Conservation (phyloP, 2,888 invertebrate genomes). For the Tortrix viridana region DNA sequence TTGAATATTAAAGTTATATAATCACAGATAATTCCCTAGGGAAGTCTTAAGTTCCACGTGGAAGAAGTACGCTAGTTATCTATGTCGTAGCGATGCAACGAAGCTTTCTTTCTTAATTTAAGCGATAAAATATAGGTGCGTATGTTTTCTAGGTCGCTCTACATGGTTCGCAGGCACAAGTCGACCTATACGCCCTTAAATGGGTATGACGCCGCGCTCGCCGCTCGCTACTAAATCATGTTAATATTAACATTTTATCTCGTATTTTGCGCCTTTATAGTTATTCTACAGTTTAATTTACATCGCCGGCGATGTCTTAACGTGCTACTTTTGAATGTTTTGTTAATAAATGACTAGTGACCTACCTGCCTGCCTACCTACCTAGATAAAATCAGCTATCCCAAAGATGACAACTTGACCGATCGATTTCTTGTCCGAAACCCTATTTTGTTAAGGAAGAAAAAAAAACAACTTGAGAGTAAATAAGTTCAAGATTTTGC, state of each 20-base stretch:
- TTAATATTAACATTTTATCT: slow-evolving; percentile 68
- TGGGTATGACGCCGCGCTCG: slow-evolving; percentile 65
- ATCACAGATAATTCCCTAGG: too few relatives aligned
- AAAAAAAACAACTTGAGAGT: too few relatives aligned
- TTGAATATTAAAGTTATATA: too few relatives aligned
- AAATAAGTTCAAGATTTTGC: not conserved
- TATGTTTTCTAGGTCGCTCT: slow-evolving; percentile 48
- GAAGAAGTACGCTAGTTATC: too few relatives aligned
- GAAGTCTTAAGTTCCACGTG: too few relatives aligned
- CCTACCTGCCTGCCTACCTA: too few relatives aligned
- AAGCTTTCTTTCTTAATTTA: not conserved
- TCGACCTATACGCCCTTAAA: slow-evolving; percentile 69
- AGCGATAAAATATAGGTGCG: slow-evolving; percentile 13
- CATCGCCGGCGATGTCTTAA: not conserved
- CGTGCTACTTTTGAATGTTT: too few relatives aligned
- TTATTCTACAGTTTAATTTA: slow-evolving; percentile 42
- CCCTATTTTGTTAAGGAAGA: too few relatives aligned
- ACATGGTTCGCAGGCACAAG: slow-evolving; percentile 58
- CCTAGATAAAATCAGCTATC: too few relatives aligned
- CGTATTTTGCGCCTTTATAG: slow-evolving; percentile 54
- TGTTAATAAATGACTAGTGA: too few relatives aligned
- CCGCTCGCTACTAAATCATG: slow-evolving; percentile 61
- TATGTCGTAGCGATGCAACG: not conserved
- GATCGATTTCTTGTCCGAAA: too few relatives aligned
- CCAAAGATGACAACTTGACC: too few relatives aligned